phyloP scores from a whole-genome alignment of 2,797 vertebrate species.

The Geotrypetes seraphini region DNA sequence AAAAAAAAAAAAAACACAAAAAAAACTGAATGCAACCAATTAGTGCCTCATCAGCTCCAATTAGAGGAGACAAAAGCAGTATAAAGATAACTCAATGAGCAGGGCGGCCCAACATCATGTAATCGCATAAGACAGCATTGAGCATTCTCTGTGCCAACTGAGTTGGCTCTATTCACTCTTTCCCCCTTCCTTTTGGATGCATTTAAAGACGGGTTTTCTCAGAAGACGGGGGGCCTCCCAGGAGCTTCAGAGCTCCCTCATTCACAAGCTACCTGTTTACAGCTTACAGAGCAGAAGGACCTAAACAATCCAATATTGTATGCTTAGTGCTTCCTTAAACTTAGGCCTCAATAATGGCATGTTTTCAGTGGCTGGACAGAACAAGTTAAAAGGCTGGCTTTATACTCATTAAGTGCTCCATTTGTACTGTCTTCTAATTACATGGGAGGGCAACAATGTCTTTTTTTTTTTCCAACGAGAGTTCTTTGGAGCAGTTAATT shows the following conservation, averaged over 20 bases:
- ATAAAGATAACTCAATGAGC: slow-evolving; percentile 94
- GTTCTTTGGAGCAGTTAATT: slow-evolving; percentile 94
- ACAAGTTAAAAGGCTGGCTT: slow-evolving; percentile 77
- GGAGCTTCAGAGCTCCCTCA: slow-evolving; percentile 77
- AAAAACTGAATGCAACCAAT: slow-evolving; percentile 86
- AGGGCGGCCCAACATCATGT: slow-evolving; percentile 68
- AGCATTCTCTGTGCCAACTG: slow-evolving; percentile 52
- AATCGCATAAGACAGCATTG: slow-evolving; percentile 81
- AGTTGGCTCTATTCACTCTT: slow-evolving; percentile 61
- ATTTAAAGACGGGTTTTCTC: slow-evolving; percentile 75
- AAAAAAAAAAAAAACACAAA: slow-evolving; percentile 71
- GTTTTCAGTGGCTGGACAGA: slow-evolving; percentile 58
- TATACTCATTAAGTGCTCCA: slow-evolving; percentile 81
- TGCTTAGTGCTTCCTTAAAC: slow-evolving; percentile 77
- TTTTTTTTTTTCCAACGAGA: slow-evolving; percentile 70
- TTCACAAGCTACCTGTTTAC: slow-evolving; percentile 91
- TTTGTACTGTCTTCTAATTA: slow-evolving; percentile 89
- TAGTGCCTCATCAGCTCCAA: slow-evolving; percentile 99
- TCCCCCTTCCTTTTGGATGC: slow-evolving; percentile 52
- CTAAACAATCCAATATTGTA: slow-evolving; percentile 88
- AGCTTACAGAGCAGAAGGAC: slow-evolving; percentile 68
- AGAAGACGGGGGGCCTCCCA: slow-evolving; percentile 78
- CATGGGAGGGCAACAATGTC: slow-evolving; percentile 81
- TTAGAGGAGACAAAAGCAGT: slow-evolving; percentile 95
- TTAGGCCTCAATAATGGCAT: slow-evolving; percentile 68